A percentile compares a stretch with the other conserved stretches of the same genome.
phyloP scores from a whole-genome alignment of 2,888 invertebrate species.

The Nephrotoma guestfalica region DNA sequence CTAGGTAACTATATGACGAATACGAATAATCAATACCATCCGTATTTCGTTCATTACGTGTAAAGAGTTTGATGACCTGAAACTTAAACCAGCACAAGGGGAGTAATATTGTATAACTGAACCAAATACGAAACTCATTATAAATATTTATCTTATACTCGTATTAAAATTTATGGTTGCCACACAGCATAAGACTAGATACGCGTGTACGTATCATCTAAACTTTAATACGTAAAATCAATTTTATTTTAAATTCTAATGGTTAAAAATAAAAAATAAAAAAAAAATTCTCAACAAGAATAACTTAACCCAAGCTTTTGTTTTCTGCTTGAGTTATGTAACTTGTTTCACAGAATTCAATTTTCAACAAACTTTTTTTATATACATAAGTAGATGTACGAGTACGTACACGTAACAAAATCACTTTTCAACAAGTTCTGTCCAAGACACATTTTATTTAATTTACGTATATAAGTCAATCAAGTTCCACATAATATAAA shows the following conservation, averaged over 20 bases:
- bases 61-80: too few species aligned
- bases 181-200: neutral
- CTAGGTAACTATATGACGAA: too few species aligned
- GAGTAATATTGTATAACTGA: neutral
- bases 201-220: neutral
- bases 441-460: neutral
- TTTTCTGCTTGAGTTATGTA: neutral
- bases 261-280: neutral
- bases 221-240: neutral
- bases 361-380: neutral
- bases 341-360: neutral
- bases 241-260: neutral
- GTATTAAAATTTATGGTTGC: too few species aligned
- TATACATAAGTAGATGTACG: neutral
- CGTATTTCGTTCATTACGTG: too few species aligned
- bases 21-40: too few species aligned
- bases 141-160: neutral
- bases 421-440: neutral
- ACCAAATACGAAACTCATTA: neutral
- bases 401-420: neutral
- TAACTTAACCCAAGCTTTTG: neutral
- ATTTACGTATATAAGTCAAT: neutral
- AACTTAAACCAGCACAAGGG: too few species aligned
- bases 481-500: neutral
- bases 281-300: neutral